phyloP scores from a whole-genome alignment of 2,113 vertebrate species.

The Rhineura floridana region DNA sequence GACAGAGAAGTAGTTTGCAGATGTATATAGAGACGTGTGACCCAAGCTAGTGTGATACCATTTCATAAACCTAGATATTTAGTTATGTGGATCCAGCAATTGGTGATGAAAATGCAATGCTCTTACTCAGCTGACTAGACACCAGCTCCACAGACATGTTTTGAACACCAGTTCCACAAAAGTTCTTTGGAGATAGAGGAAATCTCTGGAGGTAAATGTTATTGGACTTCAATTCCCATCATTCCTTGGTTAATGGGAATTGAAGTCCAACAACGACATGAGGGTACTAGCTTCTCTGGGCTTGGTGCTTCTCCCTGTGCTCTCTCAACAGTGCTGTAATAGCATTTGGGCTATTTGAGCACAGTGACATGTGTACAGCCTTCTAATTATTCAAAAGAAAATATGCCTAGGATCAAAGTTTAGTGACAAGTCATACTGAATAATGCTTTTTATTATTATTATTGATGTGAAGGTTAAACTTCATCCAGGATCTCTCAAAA shows the following conservation, averaged over 20 bases:
- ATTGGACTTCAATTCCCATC: too few relatives aligned
- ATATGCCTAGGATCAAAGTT: not conserved
- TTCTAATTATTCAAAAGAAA: not conserved
- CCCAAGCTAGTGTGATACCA: not conserved
- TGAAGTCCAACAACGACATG: too few relatives aligned
- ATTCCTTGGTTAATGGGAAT: too few relatives aligned
- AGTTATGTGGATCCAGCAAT: not conserved
- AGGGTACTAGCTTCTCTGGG: not conserved
- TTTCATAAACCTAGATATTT: not conserved
- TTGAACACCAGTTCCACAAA: too few relatives aligned
- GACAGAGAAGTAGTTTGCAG: too few relatives aligned
- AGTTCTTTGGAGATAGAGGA: too few relatives aligned
- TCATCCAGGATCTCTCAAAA: slow-evolving; percentile 71
- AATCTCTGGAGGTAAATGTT: too few relatives aligned
- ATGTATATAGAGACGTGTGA: too few relatives aligned
- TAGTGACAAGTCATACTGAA: not conserved
- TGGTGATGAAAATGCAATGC: not conserved
- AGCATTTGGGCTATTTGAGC: not conserved
- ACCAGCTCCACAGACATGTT: too few relatives aligned
- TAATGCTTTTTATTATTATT: not conserved
- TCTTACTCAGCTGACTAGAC: not conserved
- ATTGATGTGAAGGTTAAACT: slow-evolving; percentile 68
- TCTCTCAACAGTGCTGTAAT: not conserved
- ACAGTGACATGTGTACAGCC: not conserved
- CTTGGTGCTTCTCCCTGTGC: not conserved